Base-by-base conservation (phyloP, 1,140 invertebrate species). In the Lordiphosa stackelbergi region DNA sequence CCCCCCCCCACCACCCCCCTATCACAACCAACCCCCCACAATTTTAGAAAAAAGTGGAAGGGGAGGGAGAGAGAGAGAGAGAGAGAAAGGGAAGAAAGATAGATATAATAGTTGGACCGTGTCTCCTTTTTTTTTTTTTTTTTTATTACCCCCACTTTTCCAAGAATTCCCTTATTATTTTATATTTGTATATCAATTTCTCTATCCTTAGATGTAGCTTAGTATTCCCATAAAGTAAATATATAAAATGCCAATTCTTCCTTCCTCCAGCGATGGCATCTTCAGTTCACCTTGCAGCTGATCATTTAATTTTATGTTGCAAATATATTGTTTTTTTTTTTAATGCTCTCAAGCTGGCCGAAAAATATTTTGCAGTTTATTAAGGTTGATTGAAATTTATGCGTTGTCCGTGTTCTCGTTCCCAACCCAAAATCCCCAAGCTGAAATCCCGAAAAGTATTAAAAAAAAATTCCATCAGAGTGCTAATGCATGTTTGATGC, bases 401-500 rank as follows among this genome's bases (percentile, higher is more conserved):
- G 66, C 75, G 56, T 6, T 16, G 13, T 16, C 5, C 12, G 12
- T 11, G 12, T 8, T 13, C 3, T 16, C 13, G 40, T 9, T 42
- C 40, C 40, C 40, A 19, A 19, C 1, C 16, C 16, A 31, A 31
- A 31, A 31, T 28, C 24, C 24, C 5, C 24, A 28, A 28, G 24
- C 36, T n/a, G 5, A 6, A 12, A 38, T 38, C 11, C 12, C 8
- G 31, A 0, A 5, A 10, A 11, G 10, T 16, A 16, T 16, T 11
- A 35, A 10, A 42, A 34, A 28, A 66, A 77, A 78, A 78, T 74
- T 74, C 54, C 65, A 69, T 46, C 71, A 66, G 63, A 77, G 73
- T 77, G 73, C 73, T 72, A 77, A 77, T 77, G 68, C 74, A 64
- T 78, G 75, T 73, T 78, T 78, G 70, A 74, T 66, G 73, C 65